phyloP scores from a whole-genome alignment of 2,888 invertebrate genomes.

The Anaspis maculata region DNA sequence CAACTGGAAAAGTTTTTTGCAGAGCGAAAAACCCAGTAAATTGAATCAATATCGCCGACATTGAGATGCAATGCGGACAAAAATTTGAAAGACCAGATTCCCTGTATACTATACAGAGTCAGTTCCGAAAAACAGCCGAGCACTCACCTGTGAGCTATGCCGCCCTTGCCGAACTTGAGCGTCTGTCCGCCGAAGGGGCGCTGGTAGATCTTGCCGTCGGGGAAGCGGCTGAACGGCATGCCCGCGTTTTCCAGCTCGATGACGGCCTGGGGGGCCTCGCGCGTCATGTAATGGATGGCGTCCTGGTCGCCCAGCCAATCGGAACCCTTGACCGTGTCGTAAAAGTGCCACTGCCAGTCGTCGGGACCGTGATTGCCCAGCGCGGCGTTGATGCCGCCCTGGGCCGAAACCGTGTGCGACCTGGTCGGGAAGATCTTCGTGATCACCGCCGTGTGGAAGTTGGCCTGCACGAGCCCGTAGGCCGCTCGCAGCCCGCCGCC shows the following conservation, averaged over 20 bases:
- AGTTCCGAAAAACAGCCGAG: too few relatives aligned
- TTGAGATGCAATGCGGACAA: too few relatives aligned
- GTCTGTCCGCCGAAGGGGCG: conserved; percentile 65
- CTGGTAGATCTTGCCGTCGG: conserved; percentile 63
- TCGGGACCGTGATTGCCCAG: conserved; percentile 65
- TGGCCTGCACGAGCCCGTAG: conserved; percentile 61
- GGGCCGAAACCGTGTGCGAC: conserved; percentile 72
- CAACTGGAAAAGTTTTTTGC: too few relatives aligned
- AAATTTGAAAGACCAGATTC: too few relatives aligned
- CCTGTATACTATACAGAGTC: too few relatives aligned
- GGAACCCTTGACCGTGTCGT: conserved; percentile 67
- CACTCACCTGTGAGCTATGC: conserved; percentile 53
- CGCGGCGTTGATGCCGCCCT: conserved; percentile 75
- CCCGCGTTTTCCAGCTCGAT: conserved; percentile 54
- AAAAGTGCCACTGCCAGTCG: conserved; percentile 69
- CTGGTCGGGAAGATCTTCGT: conserved; percentile 70
- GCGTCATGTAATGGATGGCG: conserved; percentile 71
- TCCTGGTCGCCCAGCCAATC: conserved; percentile 71
- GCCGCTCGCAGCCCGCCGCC: conserved; percentile 69
- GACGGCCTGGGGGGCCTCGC: conserved; percentile 52
- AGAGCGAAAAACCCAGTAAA: too few relatives aligned
- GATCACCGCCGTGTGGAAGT: conserved; percentile 65
- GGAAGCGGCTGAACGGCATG: conserved; percentile 60
- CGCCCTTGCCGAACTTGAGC: conserved; percentile 58
- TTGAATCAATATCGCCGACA: too few relatives aligned